Conservation (phyloP, 2,113 vertebrate species). For the Eulacestoma nigropectus region DNA sequence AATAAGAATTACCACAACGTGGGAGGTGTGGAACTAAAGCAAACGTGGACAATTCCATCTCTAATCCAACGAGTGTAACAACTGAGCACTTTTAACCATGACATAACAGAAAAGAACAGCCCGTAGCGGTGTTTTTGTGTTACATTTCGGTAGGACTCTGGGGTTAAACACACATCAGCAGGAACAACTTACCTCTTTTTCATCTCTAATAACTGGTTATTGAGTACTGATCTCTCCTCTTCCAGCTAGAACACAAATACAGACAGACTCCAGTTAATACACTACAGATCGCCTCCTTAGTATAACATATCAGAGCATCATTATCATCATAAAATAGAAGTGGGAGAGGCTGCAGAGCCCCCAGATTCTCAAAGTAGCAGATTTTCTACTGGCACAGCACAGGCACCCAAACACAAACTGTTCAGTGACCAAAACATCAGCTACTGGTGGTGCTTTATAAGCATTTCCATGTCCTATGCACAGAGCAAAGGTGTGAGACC, state of each 20-base stretch:
- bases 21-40: neutral
- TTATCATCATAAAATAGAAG: neutral
- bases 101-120: neutral
- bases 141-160: neutral
- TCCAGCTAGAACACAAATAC: slow-evolving; percentile 76
- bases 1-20: neutral
- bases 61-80: neutral
- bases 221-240: slow-evolving; percentile 86
- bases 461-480: neutral
- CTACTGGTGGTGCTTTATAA: neutral
- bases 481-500: neutral
- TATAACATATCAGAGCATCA: neutral
- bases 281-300: neutral
- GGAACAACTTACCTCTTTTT: slow-evolving; percentile 84
- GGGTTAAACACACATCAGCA: neutral
- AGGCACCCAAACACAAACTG: neutral
- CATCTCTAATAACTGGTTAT: slow-evolving; percentile 88
- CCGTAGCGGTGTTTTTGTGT: neutral
- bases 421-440: neutral
- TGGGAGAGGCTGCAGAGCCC: neutral
- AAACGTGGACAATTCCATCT: neutral
- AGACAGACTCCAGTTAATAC: neutral
- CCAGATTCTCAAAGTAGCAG: neutral
- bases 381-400: neutral
- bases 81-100: neutral